A percentile compares a stretch with the other conserved stretches of the same genome.
These are phyloP conservation scores for Manacus vitellinus DNA, from an alignment of 2,113 vertebrate species.

Conservation along the genomic window DNA sequence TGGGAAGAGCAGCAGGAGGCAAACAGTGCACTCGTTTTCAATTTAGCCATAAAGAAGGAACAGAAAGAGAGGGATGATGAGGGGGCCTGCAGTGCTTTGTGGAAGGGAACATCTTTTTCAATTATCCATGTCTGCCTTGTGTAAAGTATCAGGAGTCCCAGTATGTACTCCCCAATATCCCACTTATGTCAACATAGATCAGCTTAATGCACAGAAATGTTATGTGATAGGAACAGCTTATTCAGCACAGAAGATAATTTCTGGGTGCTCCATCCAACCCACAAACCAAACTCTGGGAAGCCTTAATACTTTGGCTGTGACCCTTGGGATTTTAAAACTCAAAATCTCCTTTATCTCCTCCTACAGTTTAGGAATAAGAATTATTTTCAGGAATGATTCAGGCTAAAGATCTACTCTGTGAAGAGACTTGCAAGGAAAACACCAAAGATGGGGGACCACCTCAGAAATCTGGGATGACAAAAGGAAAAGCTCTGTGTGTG, in stretches of 20 bases:
- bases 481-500: background rate
- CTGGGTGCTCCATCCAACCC: background rate
- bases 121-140: background rate
- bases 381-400: background rate
- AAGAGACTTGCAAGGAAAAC: background rate
- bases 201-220: background rate
- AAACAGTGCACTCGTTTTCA: background rate
- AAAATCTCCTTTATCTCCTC: background rate
- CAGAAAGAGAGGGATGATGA: background rate
- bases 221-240: background rate
- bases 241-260: background rate
- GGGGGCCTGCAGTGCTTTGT: constrained; percentile 11
- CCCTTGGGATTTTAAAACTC: background rate
- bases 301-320: background rate
- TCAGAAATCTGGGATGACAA: background rate
- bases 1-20: background rate
- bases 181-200: background rate
- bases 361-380: background rate
- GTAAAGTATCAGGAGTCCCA: background rate
- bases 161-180: background rate
- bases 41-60: background rate
- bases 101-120: constrained; percentile 15
- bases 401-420: background rate
- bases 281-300: background rate
- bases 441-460: background rate